phyloP scores from a whole-genome alignment of 2,888 invertebrate species.

The Stenichneumon culpator region DNA sequence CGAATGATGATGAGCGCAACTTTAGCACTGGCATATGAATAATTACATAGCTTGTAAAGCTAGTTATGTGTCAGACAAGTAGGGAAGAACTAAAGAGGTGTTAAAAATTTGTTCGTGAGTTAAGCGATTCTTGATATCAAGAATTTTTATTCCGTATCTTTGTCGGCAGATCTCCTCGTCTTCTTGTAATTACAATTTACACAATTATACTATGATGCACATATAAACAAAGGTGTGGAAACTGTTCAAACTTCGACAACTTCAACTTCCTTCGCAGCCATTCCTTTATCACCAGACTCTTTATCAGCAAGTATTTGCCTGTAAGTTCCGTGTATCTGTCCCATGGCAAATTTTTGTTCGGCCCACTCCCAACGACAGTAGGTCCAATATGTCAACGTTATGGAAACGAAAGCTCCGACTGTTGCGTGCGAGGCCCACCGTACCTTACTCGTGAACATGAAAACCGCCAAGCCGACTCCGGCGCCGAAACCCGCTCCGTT shows the following conservation, averaged over 20 bases:
- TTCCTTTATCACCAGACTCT: neutral
- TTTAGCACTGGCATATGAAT: neutral
- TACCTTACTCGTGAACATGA: conserved; percentile 91
- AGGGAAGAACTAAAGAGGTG: neutral
- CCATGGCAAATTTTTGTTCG: conserved; percentile 45
- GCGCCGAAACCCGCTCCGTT: conserved; percentile 91
- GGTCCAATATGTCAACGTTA: conserved; percentile 50
- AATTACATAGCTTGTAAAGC: neutral
- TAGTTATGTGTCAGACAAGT: neutral
- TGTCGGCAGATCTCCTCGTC: neutral
- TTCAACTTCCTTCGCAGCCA: conserved; percentile 27
- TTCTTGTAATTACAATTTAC: conserved; percentile 42
- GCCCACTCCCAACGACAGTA: conserved; percentile 60
- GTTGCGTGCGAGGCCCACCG: conserved; percentile 78
- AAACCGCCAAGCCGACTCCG: conserved; percentile 89
- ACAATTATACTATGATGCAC: conserved; percentile 42
- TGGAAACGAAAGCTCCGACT: conserved; percentile 49
- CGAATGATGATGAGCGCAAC: neutral
- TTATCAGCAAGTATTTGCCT: neutral
- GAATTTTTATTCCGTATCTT: conserved; percentile 39
- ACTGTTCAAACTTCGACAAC: conserved; percentile 33
- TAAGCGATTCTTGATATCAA: conserved; percentile 20
- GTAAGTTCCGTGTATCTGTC: conserved; percentile 50
- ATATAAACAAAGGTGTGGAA: neutral
- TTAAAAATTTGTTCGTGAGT: neutral